Conservation (phyloP, 2,797 vertebrate species). For the Girardinus metallicus region DNA sequence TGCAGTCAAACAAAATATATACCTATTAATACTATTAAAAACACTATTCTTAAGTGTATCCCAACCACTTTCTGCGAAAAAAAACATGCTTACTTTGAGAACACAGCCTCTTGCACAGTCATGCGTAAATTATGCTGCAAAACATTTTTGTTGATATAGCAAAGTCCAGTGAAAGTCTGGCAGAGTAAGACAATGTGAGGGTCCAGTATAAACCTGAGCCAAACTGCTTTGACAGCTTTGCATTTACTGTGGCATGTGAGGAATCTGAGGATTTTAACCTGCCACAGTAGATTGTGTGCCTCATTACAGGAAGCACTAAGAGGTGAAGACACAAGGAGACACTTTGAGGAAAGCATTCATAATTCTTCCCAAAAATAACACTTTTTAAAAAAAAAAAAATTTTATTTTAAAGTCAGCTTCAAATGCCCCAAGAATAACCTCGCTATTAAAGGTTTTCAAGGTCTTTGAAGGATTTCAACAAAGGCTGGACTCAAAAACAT, state of each 20-base stretch:
- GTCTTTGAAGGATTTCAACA: slow-evolving; percentile 24
- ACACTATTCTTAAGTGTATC: slow-evolving; percentile 7
- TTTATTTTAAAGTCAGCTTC: slow-evolving; percentile 9
- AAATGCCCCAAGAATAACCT: slow-evolving; percentile 29
- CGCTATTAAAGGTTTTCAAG: slow-evolving; percentile 43
- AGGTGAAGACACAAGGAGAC: background rate
- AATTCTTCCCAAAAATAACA: background rate
- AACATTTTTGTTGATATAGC: slow-evolving; percentile 66
- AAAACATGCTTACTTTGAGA: slow-evolving; percentile 61
- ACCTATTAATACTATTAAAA: background rate
- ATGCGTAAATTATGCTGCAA: slow-evolving; percentile 64
- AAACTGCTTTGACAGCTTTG: slow-evolving; percentile 46
- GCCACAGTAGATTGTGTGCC: slow-evolving; percentile 36
- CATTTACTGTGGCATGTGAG: slow-evolving; percentile 51
- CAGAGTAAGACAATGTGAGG: slow-evolving; percentile 37
- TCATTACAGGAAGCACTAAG: slow-evolving; percentile 10
- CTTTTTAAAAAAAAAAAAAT: too few relatives aligned
- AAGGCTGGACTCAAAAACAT: slow-evolving; percentile 15
- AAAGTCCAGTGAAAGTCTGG: slow-evolving; percentile 43
- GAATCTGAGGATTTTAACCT: slow-evolving; percentile 48
- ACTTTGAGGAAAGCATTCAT: background rate
- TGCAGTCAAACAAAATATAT: background rate
- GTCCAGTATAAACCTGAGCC: slow-evolving; percentile 37
- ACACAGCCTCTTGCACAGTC: slow-evolving; percentile 58
- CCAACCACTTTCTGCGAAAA: slow-evolving; percentile 31